phyloP scores from a whole-genome alignment of 2,888 invertebrate genomes.

The Cryptocephalus primarius region DNA sequence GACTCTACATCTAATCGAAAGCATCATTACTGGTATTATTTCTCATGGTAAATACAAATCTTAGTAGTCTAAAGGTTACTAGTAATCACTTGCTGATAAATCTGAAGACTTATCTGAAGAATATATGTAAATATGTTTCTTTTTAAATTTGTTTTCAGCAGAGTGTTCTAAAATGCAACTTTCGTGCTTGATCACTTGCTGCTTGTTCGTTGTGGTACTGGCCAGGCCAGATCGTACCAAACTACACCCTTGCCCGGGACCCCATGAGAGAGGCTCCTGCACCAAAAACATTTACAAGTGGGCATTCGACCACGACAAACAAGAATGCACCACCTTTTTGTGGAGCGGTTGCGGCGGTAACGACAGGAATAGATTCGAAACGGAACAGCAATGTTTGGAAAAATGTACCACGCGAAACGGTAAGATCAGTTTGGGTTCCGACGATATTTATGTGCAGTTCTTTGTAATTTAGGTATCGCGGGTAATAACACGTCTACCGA shows the following conservation, averaged over 20 bases:
- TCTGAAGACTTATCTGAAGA: too few relatives aligned
- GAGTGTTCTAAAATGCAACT: constrained; percentile 4
- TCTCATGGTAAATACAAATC: too few relatives aligned
- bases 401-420: constrained; percentile 50
- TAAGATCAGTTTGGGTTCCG: constrained; percentile 26
- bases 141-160: too few relatives aligned
- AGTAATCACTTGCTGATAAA: too few relatives aligned
- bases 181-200: constrained; percentile 10
- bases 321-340: constrained; percentile 50
- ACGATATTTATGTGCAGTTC: too few relatives aligned
- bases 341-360: constrained; percentile 63
- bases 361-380: constrained; percentile 54
- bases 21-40: too few relatives aligned
- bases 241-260: constrained; percentile 38
- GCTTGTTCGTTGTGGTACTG: constrained; percentile 11
- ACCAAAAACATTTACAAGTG: constrained; percentile 56
- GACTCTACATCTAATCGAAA: too few relatives aligned
- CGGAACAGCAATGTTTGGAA: constrained; percentile 53
- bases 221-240: constrained; percentile 17
- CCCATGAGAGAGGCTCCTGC: constrained; percentile 31
- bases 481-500: constrained; percentile 40
- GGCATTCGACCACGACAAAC: constrained; percentile 49
- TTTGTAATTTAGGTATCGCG: too few relatives aligned
- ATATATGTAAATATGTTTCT: too few relatives aligned
- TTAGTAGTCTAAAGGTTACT: too few relatives aligned